Conservation (phyloP, 2,797 vertebrate genomes). For the Pseudochirops corinnae region DNA sequence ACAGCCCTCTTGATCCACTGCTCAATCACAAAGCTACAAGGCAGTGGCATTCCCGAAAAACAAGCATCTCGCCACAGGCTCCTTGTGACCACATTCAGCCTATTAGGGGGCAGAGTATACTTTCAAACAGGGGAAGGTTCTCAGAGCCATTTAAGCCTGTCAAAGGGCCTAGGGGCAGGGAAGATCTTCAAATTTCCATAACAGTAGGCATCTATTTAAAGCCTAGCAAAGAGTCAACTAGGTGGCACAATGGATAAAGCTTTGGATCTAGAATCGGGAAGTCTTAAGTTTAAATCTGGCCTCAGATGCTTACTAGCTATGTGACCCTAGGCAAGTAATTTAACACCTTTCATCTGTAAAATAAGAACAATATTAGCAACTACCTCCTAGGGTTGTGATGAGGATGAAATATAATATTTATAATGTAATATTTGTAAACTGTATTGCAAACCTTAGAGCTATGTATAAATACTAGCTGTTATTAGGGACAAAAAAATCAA, state of each 20-base stretch:
- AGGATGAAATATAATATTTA: background rate
- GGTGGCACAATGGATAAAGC: background rate
- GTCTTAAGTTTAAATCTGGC: background rate
- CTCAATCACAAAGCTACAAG: too few species aligned
- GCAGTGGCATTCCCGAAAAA: too few species aligned
- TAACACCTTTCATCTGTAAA: background rate
- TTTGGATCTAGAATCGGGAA: background rate
- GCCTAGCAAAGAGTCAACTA: background rate
- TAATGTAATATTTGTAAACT: background rate
- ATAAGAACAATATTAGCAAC: background rate
- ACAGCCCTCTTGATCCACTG: too few species aligned
- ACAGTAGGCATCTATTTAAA: background rate
- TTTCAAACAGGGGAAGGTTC: too few species aligned
- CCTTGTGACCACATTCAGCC: too few species aligned
- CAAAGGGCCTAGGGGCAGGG: too few species aligned
- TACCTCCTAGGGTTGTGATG: background rate
- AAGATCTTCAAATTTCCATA: too few species aligned
- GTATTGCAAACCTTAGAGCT: background rate
- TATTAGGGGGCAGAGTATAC: too few species aligned
- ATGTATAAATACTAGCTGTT: background rate
- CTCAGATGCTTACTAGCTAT: background rate
- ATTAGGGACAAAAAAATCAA: background rate
- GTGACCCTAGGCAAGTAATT: background rate
- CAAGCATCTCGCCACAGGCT: too few species aligned
- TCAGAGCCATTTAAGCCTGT: too few species aligned